phyloP scores from a whole-genome alignment of 92 coral and sea anemone species.

The Bergia sp. region DNA sequence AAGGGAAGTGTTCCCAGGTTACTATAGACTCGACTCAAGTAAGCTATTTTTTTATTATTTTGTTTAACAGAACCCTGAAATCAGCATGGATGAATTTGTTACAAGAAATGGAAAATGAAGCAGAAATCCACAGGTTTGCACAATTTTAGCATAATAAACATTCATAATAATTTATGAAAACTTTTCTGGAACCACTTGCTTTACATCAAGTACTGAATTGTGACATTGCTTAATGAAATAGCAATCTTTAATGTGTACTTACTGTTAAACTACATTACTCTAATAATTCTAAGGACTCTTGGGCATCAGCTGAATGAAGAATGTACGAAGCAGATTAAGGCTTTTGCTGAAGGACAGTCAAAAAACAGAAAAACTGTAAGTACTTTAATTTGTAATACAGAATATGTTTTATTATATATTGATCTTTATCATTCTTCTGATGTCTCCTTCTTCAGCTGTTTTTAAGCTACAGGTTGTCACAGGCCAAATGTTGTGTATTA shows the following conservation, averaged over 20 bases:
- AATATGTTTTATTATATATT: no score
- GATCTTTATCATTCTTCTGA: background rate
- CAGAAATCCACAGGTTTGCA: conserved; percentile 90
- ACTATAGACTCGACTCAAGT: no score
- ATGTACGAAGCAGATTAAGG: conserved; percentile 81
- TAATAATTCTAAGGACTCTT: conserved; percentile 57
- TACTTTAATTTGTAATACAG: background rate
- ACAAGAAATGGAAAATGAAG: conserved; percentile 90
- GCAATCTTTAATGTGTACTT: background rate
- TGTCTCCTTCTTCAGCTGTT: no score
- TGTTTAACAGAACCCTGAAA: conserved; percentile 72
- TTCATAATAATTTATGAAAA: background rate
- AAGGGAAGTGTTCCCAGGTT: no score
- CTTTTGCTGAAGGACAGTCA: conserved; percentile 80
- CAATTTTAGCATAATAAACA: no score
- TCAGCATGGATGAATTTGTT: conserved; percentile 86
- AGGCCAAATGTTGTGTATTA: no score
- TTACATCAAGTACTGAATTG: no score
- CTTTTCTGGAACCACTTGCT: no score
- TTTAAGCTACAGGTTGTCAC: no score
- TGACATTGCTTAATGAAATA: no score
- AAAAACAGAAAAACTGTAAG: conserved; percentile 90
- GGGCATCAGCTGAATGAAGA: conserved; percentile 85
- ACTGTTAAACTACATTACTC: background rate
- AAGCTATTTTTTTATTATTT: no score